Evolutionary conservation across 2,113 vertebrate genomes (phyloP).

Genomic region (Camelus bactrianus): DNA sequence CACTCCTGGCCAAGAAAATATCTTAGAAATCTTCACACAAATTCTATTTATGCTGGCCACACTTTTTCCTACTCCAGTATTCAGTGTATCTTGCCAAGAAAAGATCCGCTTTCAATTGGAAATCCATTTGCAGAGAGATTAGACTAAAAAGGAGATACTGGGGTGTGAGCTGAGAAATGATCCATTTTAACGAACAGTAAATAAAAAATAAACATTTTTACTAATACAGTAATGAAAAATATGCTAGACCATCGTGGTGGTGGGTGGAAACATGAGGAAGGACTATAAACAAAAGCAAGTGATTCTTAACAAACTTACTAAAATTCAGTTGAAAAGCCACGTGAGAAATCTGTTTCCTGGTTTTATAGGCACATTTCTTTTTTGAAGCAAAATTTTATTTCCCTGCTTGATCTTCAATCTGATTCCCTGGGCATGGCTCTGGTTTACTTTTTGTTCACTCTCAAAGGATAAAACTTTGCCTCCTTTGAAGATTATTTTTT

Average conservation of each 20-base stretch:
- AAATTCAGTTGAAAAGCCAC: neutral
- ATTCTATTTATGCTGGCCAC: slow-evolving; percentile 67
- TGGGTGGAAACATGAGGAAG: neutral
- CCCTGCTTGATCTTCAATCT: neutral
- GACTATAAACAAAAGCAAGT: slow-evolving; percentile 46
- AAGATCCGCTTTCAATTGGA: slow-evolving; percentile 73
- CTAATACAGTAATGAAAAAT: neutral
- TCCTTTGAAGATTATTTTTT: slow-evolving; percentile 39
- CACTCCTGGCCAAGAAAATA: slow-evolving; percentile 54
- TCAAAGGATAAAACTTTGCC: neutral
- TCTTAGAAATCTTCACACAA: slow-evolving; percentile 70
- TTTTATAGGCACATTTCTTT: slow-evolving; percentile 15
- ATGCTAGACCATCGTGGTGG: neutral
- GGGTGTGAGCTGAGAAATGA: slow-evolving; percentile 29
- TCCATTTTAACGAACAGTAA: slow-evolving; percentile 43
- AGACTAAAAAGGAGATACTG: slow-evolving; percentile 9
- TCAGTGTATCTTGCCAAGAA: slow-evolving; percentile 47
- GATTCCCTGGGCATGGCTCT: neutral
- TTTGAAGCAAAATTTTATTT: slow-evolving; percentile 51
- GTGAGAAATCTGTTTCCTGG: neutral
- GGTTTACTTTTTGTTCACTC: neutral
- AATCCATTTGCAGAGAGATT: slow-evolving; percentile 52
- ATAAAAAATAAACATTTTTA: slow-evolving; percentile 5
- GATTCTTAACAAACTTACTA: slow-evolving; percentile 41
- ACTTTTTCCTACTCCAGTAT: slow-evolving; percentile 56